A percentile compares a stretch with the other conserved stretches of the same genome.
These are phyloP conservation scores for Eremobia ochroleuca DNA, from an alignment of 2,888 invertebrate genomes.

Conservation along the genomic window DNA sequence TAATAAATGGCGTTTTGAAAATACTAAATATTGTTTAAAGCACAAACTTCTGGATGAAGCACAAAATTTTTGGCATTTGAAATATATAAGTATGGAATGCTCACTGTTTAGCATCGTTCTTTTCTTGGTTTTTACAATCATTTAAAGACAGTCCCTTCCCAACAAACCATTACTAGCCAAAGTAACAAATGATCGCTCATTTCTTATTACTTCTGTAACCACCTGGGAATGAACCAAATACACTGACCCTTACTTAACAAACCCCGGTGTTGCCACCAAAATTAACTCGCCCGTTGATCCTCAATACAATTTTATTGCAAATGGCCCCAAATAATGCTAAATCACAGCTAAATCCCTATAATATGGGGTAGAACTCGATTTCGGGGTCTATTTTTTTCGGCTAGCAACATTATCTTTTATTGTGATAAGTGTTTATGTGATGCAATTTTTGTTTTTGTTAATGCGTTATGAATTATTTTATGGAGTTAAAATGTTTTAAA, in stretches of 20 bases:
- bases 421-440: constrained; percentile 83
- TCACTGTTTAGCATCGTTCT: constrained; percentile 18
- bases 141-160: constrained; percentile 36
- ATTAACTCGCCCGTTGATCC: constrained; percentile 83
- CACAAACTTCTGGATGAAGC: too few relatives aligned
- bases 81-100: too few relatives aligned
- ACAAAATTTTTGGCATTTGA: too few relatives aligned
- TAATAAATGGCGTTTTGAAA: too few relatives aligned
- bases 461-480: constrained; percentile 45
- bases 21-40: too few relatives aligned
- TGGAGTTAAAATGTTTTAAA: not conserved
- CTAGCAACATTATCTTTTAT: constrained; percentile 83
- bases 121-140: constrained; percentile 38
- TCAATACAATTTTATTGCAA: constrained; percentile 87
- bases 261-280: constrained; percentile 76
- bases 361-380: constrained; percentile 76
- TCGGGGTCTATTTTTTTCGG: constrained; percentile 74
- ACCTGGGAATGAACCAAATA: constrained; percentile 78
- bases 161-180: constrained; percentile 46
- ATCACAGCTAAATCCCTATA: constrained; percentile 84
- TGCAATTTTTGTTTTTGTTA: constrained; percentile 63
- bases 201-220: constrained; percentile 65
- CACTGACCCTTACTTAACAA: constrained; percentile 68
- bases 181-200: constrained; percentile 69
- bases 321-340: constrained; percentile 85